Evolutionary conservation across 35 echinoderm and acorn worm species (phyloP).

Genomic region (Anneissia japonica): DNA sequence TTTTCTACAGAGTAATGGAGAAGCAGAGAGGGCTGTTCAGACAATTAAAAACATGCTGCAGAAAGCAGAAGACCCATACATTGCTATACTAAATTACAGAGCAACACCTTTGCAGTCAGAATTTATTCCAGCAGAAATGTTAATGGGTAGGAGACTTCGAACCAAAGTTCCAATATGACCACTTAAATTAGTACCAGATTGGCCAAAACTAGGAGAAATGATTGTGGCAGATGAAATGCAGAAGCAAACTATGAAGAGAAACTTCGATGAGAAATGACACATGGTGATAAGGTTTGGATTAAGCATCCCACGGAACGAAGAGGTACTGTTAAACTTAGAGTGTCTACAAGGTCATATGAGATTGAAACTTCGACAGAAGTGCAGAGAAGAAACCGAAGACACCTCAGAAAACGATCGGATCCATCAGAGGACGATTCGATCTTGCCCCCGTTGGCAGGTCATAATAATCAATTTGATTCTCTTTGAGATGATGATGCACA

Average conservation of each 20-base stretch:
- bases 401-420: not conserved
- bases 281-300: not conserved
- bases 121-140: conserved; percentile 7
- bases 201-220: conserved; percentile 8
- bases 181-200: not conserved
- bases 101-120: conserved; percentile 13
- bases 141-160: conserved; percentile 8
- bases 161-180: not conserved
- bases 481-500: no score
- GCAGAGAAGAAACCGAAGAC: not conserved
- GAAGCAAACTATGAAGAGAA: not conserved
- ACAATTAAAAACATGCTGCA: conserved; percentile 28
- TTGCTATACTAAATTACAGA: conserved; percentile 31
- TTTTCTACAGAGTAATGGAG: conserved; percentile 24
- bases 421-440: not conserved
- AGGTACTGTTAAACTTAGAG: not conserved
- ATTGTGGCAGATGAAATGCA: not conserved
- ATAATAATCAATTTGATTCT: not conserved
- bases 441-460: not conserved
- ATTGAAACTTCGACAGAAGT: not conserved
- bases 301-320: not conserved
- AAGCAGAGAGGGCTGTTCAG: conserved; percentile 33
- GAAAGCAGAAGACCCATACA: conserved; percentile 23
- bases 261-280: not conserved
- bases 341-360: not conserved